Evolutionary conservation across 64 coral and sea anemone species (phyloP).

Genomic region (Dendronephthya gigantea): DNA sequence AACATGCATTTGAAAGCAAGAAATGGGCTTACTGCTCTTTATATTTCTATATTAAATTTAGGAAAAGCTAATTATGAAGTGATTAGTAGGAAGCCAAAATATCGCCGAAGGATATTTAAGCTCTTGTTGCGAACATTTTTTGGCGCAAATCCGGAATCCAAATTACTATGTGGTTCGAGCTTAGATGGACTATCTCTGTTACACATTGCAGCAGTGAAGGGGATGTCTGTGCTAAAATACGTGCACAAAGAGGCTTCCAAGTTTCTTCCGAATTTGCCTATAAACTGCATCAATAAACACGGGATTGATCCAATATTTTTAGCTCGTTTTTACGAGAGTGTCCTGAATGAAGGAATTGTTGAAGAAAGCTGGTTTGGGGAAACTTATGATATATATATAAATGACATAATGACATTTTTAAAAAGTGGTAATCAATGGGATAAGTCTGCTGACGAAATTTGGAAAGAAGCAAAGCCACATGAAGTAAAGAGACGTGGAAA

Average conservation of each 20-base stretch:
- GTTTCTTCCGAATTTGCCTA: neutral
- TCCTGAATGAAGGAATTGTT: neutral
- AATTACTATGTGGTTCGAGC: neutral
- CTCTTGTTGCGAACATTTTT: neutral
- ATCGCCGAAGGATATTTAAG: neutral
- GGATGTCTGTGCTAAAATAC: neutral
- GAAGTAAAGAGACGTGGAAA: neutral
- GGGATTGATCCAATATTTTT: neutral
- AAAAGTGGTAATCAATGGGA: neutral
- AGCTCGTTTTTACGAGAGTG: neutral
- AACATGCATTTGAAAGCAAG: neutral
- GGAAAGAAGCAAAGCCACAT: neutral
- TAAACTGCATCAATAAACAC: neutral
- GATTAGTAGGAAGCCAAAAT: neutral
- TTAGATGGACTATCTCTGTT: neutral
- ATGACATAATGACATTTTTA: neutral
- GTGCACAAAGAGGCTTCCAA: neutral
- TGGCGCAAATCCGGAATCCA: neutral
- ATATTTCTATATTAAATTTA: slow-evolving; percentile 35
- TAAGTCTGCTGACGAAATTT: neutral
- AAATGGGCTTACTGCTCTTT: slow-evolving; percentile 8
- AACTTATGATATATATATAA: neutral
- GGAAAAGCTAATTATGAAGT: neutral
- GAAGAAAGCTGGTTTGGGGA: neutral
- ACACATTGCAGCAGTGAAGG: neutral